Evolutionary conservation across 2,888 invertebrate species (phyloP).

Genomic region (Heteromyza rotundicornis): DNA sequence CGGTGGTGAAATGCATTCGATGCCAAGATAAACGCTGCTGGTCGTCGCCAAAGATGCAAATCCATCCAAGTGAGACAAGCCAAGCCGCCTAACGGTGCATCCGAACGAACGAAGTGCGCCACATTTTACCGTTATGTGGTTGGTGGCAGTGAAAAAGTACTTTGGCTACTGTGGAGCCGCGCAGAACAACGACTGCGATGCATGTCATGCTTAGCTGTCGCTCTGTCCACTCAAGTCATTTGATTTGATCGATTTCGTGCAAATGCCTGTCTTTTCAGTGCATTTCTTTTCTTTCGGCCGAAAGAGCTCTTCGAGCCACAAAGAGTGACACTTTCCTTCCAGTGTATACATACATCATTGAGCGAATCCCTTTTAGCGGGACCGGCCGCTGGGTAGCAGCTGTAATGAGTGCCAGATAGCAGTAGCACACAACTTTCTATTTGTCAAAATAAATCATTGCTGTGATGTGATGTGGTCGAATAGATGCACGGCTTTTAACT

Average conservation of each 20-base stretch:
- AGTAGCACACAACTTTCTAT: not conserved
- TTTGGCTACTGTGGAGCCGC: constrained; percentile 5
- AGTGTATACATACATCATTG: not conserved
- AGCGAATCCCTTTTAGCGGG: not conserved
- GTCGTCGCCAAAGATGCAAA: not conserved
- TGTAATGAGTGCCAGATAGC: not conserved
- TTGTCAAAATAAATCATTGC: too few relatives aligned
- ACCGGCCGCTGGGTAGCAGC: too few relatives aligned
- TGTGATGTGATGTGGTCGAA: too few relatives aligned
- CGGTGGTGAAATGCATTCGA: not conserved
- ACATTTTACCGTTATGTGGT: not conserved
- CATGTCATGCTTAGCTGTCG: constrained; percentile 16
- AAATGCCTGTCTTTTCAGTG: constrained; percentile 23
- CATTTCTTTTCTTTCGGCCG: too few relatives aligned
- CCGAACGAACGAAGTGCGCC: not conserved
- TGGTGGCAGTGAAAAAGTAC: too few relatives aligned
- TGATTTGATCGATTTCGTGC: constrained; percentile 58
- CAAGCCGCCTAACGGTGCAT: not conserved
- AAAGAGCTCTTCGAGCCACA: not conserved
- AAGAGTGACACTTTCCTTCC: not conserved
- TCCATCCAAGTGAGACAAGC: not conserved
- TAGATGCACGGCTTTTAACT: too few relatives aligned
- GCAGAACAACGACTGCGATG: constrained; percentile 3
- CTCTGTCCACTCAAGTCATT: constrained; percentile 45
- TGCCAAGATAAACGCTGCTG: not conserved